Conservation (phyloP, 2,888 invertebrate species). For the Macropis europaea region DNA sequence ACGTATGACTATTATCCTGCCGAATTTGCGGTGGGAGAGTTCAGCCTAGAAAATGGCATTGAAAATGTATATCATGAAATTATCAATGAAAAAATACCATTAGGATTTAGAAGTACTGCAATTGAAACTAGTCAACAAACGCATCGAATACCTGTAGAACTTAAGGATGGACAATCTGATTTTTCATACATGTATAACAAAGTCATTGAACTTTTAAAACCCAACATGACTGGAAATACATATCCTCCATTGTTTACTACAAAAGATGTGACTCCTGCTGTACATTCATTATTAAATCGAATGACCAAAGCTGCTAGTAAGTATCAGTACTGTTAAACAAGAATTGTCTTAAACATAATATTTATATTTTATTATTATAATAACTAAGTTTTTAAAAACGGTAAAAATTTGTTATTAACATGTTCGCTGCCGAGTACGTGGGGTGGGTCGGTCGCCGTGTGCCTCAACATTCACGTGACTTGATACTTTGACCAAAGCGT, state of each 20-base stretch:
- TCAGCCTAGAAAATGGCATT: constrained; percentile 80
- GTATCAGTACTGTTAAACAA: no score
- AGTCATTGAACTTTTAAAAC: constrained; percentile 77
- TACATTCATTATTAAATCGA: constrained; percentile 56
- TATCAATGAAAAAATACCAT: constrained; percentile 76
- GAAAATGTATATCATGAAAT: constrained; percentile 73
- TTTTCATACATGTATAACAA: constrained; percentile 77
- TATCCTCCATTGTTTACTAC: constrained; percentile 80
- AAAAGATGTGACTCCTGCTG: constrained; percentile 24
- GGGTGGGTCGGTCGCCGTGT: no score
- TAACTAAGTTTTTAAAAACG: no score
- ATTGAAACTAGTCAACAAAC: constrained; percentile 77
- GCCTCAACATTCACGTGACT: no score
- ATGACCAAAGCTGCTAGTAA: constrained; percentile 59
- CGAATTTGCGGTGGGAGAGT: constrained; percentile 81
- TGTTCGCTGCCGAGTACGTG: no score
- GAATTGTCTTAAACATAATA: no score
- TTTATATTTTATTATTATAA: no score
- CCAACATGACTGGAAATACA: constrained; percentile 47
- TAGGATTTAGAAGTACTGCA: constrained; percentile 80
- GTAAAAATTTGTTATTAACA: no score
- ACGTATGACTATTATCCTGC: constrained; percentile 80
- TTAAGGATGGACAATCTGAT: constrained; percentile 67
- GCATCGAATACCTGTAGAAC: constrained; percentile 80
- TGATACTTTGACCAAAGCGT: no score